Percentiles rank a stretch among this genome's conserved stretches.
phyloP scores from a whole-genome alignment of 1,140 invertebrate genomes.

The Probaryconus sp. region DNA sequence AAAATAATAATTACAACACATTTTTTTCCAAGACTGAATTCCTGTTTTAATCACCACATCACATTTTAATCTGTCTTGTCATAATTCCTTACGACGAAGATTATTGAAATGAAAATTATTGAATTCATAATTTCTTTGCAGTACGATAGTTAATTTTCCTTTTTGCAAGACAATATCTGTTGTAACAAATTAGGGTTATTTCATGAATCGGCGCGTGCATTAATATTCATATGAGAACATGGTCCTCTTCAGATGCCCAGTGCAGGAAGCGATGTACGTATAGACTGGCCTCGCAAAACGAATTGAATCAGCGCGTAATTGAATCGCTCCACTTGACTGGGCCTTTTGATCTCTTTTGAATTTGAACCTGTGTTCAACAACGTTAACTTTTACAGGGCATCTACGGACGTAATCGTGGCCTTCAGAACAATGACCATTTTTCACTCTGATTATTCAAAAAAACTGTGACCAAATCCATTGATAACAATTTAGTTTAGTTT shows the following conservation, averaged over 20 bases:
- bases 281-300: conserved; percentile 61
- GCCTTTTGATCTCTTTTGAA: conserved; percentile 70
- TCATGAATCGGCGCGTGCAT: conserved; percentile 56
- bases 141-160: conserved; percentile 14
- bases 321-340: conserved; percentile 72
- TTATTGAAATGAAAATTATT: neutral
- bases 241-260: conserved; percentile 57
- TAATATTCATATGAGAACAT: conserved; percentile 64
- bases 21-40: too few relatives aligned
- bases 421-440: conserved; percentile 50
- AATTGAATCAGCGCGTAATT: conserved; percentile 72
- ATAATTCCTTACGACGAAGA: too few relatives aligned
- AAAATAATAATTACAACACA: too few relatives aligned
- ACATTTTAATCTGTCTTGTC: too few relatives aligned
- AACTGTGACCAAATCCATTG: neutral
- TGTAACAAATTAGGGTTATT: conserved; percentile 54
- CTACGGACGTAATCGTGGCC: conserved; percentile 51
- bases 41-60: too few relatives aligned
- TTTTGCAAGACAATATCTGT: conserved; percentile 47
- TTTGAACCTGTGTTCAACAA: conserved; percentile 63
- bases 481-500: too few relatives aligned
- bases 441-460: conserved; percentile 22
- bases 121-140: neutral
- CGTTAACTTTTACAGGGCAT: conserved; percentile 60
- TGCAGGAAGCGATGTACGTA: conserved; percentile 57